Evolutionary conservation across 2,888 invertebrate species (phyloP).

Genomic region (Emmelina monodactyla): DNA sequence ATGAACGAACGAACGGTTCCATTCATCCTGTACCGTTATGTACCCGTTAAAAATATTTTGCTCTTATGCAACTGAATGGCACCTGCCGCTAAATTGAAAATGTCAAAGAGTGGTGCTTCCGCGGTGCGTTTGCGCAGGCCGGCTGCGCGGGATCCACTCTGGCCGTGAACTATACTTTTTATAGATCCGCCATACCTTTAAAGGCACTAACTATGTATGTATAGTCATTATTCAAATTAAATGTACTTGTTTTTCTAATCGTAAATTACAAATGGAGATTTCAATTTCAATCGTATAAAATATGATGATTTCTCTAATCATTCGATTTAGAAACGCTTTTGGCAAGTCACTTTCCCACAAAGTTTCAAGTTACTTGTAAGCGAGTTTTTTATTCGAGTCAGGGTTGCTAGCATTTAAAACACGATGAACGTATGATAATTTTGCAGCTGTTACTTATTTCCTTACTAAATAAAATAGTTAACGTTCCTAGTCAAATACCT

Average conservation of each 20-base stretch:
- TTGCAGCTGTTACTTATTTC: no score
- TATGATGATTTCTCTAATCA: conserved; percentile 1
- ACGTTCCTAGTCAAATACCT: no score
- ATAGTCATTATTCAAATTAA: not conserved
- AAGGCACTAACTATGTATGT: not conserved
- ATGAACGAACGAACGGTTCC: not conserved
- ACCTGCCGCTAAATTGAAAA: conserved; percentile 44
- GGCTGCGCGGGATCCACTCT: conserved; percentile 20
- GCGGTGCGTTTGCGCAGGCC: conserved; percentile 29
- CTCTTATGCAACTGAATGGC: conserved; percentile 32
- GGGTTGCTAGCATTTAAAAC: no score
- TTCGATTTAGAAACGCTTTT: conserved; percentile 15
- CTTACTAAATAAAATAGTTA: no score
- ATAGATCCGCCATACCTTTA: conserved; percentile 41
- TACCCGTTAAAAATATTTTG: conserved; percentile 28
- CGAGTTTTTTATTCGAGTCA: no score
- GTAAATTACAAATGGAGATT: no score
- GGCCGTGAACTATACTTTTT: conserved; percentile 56
- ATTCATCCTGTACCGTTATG: conserved; percentile 20
- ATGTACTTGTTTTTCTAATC: not conserved
- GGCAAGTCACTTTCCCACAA: conserved; percentile 43
- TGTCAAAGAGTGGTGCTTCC: conserved; percentile 45
- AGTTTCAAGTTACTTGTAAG: conserved; percentile 11
- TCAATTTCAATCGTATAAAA: no score
- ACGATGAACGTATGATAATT: no score